These are phyloP conservation scores for Thysanoteuthis rhombus DNA, from an alignment of 2,888 invertebrate genomes.

Conservation along the genomic window DNA sequence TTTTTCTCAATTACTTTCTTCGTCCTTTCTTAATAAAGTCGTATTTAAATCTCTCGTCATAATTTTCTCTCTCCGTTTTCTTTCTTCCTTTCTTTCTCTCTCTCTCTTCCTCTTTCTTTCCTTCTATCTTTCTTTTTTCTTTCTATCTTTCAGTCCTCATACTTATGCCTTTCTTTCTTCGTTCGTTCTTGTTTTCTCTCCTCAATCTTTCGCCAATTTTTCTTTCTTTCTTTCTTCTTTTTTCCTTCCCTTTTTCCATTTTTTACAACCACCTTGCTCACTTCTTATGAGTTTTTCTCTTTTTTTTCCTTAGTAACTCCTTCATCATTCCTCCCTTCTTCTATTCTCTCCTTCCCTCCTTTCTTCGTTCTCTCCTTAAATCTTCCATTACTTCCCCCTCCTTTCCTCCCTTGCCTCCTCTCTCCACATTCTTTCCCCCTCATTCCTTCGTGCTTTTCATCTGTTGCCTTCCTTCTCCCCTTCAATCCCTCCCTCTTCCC, in stretches of 20 bases:
- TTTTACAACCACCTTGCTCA: background rate
- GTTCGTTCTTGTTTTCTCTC: background rate
- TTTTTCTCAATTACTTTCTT: no score
- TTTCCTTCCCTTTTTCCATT: background rate
- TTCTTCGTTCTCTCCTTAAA: background rate
- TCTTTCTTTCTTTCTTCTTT: background rate
- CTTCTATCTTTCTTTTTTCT: background rate
- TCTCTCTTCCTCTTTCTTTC: background rate
- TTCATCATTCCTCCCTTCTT: constrained; percentile 29
- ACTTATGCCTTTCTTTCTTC: background rate
- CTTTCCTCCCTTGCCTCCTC: no score
- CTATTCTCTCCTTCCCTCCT: constrained; percentile 29
- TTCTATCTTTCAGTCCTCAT: background rate
- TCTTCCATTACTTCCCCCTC: background rate
- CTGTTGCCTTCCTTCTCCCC: background rate
- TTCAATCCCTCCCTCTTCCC: background rate
- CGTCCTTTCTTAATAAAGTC: background rate
- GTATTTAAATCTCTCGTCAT: no score
- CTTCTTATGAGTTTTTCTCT: background rate
- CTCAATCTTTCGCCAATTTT: background rate
- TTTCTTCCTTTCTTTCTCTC: background rate
- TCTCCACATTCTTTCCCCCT: background rate
- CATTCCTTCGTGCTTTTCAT: no score
- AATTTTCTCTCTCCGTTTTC: background rate
- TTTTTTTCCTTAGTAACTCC: background rate